These are phyloP conservation scores for Pissodes strobi DNA, from an alignment of 1,140 invertebrate genomes.

Conservation along the genomic window DNA sequence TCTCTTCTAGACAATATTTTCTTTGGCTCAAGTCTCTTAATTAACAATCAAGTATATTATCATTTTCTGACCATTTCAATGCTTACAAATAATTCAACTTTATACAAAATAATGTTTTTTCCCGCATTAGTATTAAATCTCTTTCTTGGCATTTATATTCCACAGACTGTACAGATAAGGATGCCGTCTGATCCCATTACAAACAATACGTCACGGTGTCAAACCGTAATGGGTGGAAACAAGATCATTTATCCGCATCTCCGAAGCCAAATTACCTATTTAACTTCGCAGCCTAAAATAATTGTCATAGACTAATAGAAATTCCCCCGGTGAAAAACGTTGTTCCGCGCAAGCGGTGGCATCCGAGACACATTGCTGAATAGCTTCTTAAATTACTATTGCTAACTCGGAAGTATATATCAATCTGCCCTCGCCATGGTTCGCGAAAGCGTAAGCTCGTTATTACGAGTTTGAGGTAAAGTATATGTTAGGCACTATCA, in stretches of 20 bases:
- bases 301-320: conserved; percentile 29
- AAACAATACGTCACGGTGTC: conserved; percentile 16
- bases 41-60: no score
- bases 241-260: conserved; percentile 27
- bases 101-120: background rate
- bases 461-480: no score
- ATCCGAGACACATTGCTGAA: conserved; percentile 23
- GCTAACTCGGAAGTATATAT: conserved; percentile 19
- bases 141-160: no score
- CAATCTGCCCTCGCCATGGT: background rate
- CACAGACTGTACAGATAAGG: no score
- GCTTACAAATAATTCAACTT: no score
- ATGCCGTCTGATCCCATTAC: background rate
- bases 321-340: conserved; percentile 25
- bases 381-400: conserved; percentile 28
- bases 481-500: no score
- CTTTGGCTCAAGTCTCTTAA: no score
- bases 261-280: conserved; percentile 29
- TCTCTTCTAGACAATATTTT: no score
- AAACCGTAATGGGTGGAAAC: conserved; percentile 21
- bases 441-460: no score
- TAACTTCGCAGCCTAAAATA: conserved; percentile 26
- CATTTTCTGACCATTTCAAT: no score
- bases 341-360: conserved; percentile 21
- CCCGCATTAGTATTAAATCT: no score